phyloP scores from a whole-genome alignment of 1,140 invertebrate genomes.

The Doryteuthis pealeii region DNA sequence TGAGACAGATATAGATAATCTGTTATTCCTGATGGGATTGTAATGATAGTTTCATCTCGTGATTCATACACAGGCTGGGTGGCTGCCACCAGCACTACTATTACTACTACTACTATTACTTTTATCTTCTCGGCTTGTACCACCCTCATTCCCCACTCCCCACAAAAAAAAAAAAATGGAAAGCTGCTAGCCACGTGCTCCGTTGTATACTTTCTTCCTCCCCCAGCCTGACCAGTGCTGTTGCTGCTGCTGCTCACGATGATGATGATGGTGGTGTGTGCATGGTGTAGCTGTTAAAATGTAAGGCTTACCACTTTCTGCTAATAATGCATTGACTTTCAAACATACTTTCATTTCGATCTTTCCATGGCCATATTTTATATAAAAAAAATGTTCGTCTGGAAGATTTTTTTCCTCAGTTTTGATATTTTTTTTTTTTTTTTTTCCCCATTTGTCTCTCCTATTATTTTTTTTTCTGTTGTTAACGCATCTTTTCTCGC shows the following conservation, averaged over 20 bases:
- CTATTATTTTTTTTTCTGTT: background rate
- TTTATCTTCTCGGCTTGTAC: no score
- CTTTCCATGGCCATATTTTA: background rate
- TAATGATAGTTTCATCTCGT: no score
- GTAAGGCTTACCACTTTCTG: background rate
- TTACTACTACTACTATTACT: no score
- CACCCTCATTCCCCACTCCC: background rate
- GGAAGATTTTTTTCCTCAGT: background rate
- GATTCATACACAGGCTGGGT: no score
- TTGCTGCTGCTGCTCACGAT: background rate
- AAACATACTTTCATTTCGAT: background rate
- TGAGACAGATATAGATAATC: no score
- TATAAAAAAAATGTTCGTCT: background rate
- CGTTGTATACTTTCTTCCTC: background rate
- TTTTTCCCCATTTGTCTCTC: background rate
- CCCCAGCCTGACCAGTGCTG: background rate
- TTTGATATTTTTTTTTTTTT: no score
- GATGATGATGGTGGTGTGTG: background rate
- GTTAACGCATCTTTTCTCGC: background rate
- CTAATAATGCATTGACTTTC: slow-evolving; percentile 7
- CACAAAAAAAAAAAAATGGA: background rate
- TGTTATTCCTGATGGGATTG: no score
- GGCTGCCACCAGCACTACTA: no score
- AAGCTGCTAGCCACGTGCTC: background rate
- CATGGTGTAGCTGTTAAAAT: slow-evolving; percentile 9